Percentiles rank a stretch among this genome's conserved stretches.
These are phyloP conservation scores for Oscheius sp. DNA, from an alignment of 2,888 invertebrate species.

Conservation along the genomic window DNA sequence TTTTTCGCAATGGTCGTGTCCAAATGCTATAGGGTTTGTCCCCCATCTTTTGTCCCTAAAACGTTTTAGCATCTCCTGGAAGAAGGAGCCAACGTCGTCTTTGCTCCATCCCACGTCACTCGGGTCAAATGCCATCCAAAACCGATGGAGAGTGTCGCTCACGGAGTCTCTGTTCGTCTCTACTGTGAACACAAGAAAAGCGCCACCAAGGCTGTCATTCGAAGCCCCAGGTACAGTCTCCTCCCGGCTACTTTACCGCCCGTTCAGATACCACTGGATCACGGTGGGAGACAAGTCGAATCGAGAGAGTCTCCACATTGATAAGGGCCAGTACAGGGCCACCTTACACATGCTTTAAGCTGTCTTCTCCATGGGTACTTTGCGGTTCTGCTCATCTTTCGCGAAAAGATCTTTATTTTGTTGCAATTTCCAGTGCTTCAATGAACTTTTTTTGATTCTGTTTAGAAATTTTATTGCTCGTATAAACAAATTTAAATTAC, in stretches of 20 bases:
- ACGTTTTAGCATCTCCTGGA: constrained; percentile 64
- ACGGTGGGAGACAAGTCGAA: constrained; percentile 52
- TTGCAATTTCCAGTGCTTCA: no score
- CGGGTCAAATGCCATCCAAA: constrained; percentile 65
- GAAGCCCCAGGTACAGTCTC: constrained; percentile 52
- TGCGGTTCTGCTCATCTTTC: no score
- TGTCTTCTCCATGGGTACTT: no score
- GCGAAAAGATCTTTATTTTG: no score
- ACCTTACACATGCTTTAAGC: constrained; percentile 49
- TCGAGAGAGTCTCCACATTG: constrained; percentile 52
- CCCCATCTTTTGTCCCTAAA: neutral
- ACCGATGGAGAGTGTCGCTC: constrained; percentile 68
- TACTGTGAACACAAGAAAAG: constrained; percentile 62
- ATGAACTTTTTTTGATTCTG: no score
- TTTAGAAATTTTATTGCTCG: no score
- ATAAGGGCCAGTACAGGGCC: constrained; percentile 55
- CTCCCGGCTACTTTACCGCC: neutral
- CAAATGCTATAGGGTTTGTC: constrained; percentile 68
- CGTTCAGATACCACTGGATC: constrained; percentile 69
- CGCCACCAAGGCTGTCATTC: constrained; percentile 53
- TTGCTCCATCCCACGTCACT: constrained; percentile 62
- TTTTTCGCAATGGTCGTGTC: constrained; percentile 72
- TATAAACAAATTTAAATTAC: no score
- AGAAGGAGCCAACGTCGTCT: constrained; percentile 68
- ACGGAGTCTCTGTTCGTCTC: constrained; percentile 59